Evolutionary conservation across 92 coral and sea anemone genomes (phyloP).

Genomic region (Epizoanthus fatuus): DNA sequence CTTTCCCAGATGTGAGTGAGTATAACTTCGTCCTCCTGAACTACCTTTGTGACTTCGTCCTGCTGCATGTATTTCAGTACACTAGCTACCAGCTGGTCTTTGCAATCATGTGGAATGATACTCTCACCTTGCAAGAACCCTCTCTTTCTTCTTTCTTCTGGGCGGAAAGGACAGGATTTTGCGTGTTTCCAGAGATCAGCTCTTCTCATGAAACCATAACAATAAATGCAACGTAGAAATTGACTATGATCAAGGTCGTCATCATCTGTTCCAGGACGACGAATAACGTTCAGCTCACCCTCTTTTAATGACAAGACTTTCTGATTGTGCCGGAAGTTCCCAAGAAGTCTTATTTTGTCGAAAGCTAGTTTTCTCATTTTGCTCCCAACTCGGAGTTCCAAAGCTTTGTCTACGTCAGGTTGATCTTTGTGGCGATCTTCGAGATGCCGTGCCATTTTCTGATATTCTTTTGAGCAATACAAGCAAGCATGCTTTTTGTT

Average conservation of each 20-base stretch:
- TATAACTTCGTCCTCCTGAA: constrained; percentile 22
- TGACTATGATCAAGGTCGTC: neutral
- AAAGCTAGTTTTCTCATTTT: constrained; percentile 22
- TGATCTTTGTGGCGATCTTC: constrained; percentile 53
- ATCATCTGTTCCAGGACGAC: constrained; percentile 27
- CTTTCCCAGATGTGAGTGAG: constrained; percentile 35
- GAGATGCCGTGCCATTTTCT: constrained; percentile 58
- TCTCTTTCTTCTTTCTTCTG: neutral
- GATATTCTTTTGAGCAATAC: constrained; percentile 38
- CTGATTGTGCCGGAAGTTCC: constrained; percentile 68
- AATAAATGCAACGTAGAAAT: constrained; percentile 45
- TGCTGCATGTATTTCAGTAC: constrained; percentile 37
- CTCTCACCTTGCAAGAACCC: neutral
- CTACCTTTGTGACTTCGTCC: constrained; percentile 36
- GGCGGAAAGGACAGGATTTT: neutral
- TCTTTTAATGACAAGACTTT: constrained; percentile 36
- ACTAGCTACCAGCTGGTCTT: neutral
- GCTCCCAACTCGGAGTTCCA: constrained; percentile 18
- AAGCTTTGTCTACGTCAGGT: constrained; percentile 35
- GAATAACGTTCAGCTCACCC: constrained; percentile 59
- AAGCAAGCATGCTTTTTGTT: constrained; percentile 43
- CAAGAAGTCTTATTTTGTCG: constrained; percentile 45
- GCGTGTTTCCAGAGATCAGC: constrained; percentile 59
- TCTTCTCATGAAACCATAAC: constrained; percentile 55
- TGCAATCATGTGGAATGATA: neutral